Percentiles rank a stretch among this genome's conserved stretches.
These are phyloP conservation scores for Platichthys stellatus DNA, from an alignment of 2,113 vertebrate species.

Conservation along the genomic window DNA sequence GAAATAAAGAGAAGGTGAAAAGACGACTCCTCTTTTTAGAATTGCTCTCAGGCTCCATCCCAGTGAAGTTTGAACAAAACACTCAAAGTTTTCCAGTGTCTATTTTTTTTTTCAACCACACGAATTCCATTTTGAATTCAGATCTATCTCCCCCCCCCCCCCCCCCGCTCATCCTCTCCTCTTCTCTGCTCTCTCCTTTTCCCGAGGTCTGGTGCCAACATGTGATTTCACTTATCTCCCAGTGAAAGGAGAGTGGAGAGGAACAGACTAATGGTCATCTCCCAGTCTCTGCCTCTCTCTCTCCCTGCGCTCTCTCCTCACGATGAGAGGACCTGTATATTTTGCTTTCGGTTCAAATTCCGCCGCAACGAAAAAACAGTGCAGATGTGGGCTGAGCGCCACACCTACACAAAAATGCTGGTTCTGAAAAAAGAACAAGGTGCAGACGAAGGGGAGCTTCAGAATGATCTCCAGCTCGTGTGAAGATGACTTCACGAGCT, in stretches of 20 bases:
- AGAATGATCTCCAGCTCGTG: background rate
- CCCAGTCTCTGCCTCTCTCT: conserved; percentile 56
- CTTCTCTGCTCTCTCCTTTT: conserved; percentile 26
- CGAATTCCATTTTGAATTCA: conserved; percentile 21
- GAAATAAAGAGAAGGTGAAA: too few relatives aligned
- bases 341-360: conserved; percentile 79
- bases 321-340: conserved; percentile 80
- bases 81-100: background rate
- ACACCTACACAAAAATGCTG: conserved; percentile 73
- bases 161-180: conserved; percentile 14
- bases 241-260: conserved; percentile 73
- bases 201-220: conserved; percentile 67
- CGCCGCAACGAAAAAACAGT: conserved; percentile 36
- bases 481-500: background rate
- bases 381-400: conserved; percentile 76
- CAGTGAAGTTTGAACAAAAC: conserved; percentile 17
- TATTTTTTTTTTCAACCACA: conserved; percentile 1
- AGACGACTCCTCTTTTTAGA: too few relatives aligned
- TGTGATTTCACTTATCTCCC: conserved; percentile 81
- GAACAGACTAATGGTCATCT: conserved; percentile 74
- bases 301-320: conserved; percentile 51
- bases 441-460: background rate
- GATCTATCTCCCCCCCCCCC: background rate
- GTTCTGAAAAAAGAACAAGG: background rate
- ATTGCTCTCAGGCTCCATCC: background rate